These are phyloP conservation scores for Drosophila sulfurigaster DNA, from an alignment of 1,140 invertebrate genomes.

Conservation along the genomic window DNA sequence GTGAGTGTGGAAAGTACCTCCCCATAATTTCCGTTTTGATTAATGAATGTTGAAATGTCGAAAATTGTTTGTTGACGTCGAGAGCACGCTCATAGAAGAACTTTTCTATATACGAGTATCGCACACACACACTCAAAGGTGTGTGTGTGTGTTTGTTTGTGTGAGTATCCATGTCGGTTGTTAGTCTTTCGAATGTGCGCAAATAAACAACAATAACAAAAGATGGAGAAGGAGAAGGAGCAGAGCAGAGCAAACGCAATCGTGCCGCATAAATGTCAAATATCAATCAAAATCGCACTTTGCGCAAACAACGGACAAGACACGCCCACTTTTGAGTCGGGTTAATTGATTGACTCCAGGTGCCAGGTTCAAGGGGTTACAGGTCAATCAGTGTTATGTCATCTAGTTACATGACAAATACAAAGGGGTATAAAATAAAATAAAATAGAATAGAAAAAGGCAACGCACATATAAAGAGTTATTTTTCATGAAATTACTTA, in stretches of 20 bases:
- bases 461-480: no score
- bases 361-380: slow-evolving; percentile 17
- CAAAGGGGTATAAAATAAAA: neutral
- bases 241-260: slow-evolving; percentile 33
- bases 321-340: slow-evolving; percentile 50
- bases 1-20: slow-evolving; percentile 30
- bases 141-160: slow-evolving; percentile 13
- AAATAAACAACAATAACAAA: slow-evolving; percentile 43
- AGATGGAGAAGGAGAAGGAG: slow-evolving; percentile 24
- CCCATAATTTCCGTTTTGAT: slow-evolving; percentile 69
- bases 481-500: no score
- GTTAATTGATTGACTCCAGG: slow-evolving; percentile 56
- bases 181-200: slow-evolving; percentile 47
- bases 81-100: slow-evolving; percentile 41
- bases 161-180: slow-evolving; percentile 32
- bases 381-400: slow-evolving; percentile 12
- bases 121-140: neutral
- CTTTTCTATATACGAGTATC: slow-evolving; percentile 5
- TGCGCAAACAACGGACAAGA: slow-evolving; percentile 50
- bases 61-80: slow-evolving; percentile 69
- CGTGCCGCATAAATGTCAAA: slow-evolving; percentile 64
- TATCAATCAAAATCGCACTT: slow-evolving; percentile 71
- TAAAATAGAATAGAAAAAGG: neutral
- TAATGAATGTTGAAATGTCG: slow-evolving; percentile 75
- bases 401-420: neutral